A percentile compares a stretch with the other conserved stretches of the same genome.
Conservation (phyloP, 2,113 vertebrate genomes). For the Caracal caracal region DNA sequence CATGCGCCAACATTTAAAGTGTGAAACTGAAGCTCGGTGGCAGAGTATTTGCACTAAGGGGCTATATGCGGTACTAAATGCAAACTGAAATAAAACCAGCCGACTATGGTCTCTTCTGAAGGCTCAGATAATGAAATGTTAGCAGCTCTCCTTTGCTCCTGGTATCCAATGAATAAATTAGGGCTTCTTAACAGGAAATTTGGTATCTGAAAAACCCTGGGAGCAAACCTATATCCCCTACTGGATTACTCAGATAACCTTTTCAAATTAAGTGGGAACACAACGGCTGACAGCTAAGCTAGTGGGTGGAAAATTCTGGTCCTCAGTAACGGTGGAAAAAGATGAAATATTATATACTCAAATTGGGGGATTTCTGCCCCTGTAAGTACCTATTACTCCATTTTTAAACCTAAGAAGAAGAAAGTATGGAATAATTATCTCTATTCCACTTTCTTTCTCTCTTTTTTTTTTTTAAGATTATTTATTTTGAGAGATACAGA, state of each 20-base stretch:
- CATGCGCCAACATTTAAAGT: background rate
- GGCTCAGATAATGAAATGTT: background rate
- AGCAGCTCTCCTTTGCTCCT: constrained; percentile 16
- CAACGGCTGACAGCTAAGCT: background rate
- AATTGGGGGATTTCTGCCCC: background rate
- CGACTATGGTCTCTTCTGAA: background rate
- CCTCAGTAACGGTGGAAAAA: background rate
- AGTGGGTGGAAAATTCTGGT: background rate
- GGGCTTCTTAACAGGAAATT: constrained; percentile 30
- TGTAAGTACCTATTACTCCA: background rate
- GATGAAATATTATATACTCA: constrained; percentile 11
- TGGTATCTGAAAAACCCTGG: background rate
- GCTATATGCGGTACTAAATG: background rate
- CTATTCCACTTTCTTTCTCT: too few relatives aligned
- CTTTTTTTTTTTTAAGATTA: too few relatives aligned
- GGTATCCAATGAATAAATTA: constrained; percentile 48
- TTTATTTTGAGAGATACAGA: too few relatives aligned
- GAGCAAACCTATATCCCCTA: background rate
- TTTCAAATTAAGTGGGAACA: constrained; percentile 26
- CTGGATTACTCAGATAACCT: constrained; percentile 40
- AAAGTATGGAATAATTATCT: background rate
- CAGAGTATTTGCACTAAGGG: background rate
- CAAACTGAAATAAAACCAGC: constrained; percentile 31
- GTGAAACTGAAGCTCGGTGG: background rate
- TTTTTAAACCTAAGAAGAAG: constrained; percentile 7